These are phyloP conservation scores for Cheilosia pagana DNA, from an alignment of 2,888 invertebrate genomes.

Conservation along the genomic window DNA sequence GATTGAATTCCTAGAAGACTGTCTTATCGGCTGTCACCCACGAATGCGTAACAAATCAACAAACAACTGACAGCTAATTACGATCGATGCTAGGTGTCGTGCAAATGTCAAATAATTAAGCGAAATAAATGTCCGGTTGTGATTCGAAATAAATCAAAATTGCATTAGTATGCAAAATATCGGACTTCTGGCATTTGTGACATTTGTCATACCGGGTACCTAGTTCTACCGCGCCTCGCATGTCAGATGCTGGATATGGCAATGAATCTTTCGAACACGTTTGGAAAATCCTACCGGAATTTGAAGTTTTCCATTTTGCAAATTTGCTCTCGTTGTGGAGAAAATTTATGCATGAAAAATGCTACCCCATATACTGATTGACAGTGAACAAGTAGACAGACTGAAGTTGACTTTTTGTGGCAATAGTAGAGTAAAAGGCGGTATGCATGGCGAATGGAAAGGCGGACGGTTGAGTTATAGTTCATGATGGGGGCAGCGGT, in stretches of 20 bases:
- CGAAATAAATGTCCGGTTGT: constrained; percentile 49
- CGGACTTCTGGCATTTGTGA: constrained; percentile 34
- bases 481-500: constrained; percentile 18
- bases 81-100: constrained; percentile 5
- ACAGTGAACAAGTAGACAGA: constrained; percentile 26
- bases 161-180: constrained; percentile 56
- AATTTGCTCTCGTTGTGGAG: constrained; percentile 14
- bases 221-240: constrained; percentile 34
- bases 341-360: constrained; percentile 35
- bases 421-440: neutral
- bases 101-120: constrained; percentile 20
- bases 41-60: constrained; percentile 6
- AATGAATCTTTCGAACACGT: constrained; percentile 34
- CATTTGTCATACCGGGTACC: constrained; percentile 38
- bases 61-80: constrained; percentile 19
- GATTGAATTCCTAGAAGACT: neutral
- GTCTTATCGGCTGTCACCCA: neutral
- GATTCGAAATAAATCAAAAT: constrained; percentile 59
- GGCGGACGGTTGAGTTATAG: constrained; percentile 16
- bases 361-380: constrained; percentile 49
- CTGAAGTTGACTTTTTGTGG: neutral
- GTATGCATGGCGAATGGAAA: constrained; percentile 11
- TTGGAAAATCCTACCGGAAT: constrained; percentile 72
- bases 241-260: neutral
- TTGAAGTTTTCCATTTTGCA: constrained; percentile 40